phyloP scores from a whole-genome alignment of 2,888 invertebrate species.

The Chloromyia formosa region DNA sequence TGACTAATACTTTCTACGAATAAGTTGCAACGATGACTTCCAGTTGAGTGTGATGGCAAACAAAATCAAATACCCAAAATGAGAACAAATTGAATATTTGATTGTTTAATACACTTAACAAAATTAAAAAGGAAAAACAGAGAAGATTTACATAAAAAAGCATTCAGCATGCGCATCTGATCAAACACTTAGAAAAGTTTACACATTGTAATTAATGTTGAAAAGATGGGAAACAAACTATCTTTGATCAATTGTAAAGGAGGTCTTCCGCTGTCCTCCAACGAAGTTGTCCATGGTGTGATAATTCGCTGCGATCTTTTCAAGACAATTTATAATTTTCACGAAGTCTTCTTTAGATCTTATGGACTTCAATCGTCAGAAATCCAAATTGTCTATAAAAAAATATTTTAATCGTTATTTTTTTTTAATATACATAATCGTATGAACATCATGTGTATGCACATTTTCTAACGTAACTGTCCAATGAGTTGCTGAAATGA shows the following conservation, averaged over 20 bases:
- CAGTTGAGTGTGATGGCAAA: no score
- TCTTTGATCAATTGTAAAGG: neutral
- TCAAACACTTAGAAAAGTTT: slow-evolving; percentile 16
- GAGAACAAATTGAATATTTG: no score
- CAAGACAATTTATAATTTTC: no score
- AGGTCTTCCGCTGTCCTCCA: neutral
- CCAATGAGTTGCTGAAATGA: slow-evolving; percentile 41
- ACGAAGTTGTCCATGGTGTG: slow-evolving; percentile 16
- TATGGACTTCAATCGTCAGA: neutral
- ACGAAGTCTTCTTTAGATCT: no score
- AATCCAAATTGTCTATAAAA: slow-evolving; percentile 36
- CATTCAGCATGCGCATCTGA: slow-evolving; percentile 22
- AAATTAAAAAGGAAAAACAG: neutral
- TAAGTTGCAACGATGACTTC: no score
- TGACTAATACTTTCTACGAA: no score
- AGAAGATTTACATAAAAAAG: neutral
- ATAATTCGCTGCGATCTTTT: slow-evolving; percentile 41
- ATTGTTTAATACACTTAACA: no score
- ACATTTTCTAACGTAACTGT: slow-evolving; percentile 35
- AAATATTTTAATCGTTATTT: slow-evolving; percentile 13
- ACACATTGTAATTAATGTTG: slow-evolving; percentile 5
- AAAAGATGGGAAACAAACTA: no score
- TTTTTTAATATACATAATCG: slow-evolving; percentile 1
- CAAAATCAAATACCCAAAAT: no score
- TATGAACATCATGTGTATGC: neutral